Evolutionary conservation across 2,888 invertebrate species (phyloP).

Genomic region (Pheosia tremula): DNA sequence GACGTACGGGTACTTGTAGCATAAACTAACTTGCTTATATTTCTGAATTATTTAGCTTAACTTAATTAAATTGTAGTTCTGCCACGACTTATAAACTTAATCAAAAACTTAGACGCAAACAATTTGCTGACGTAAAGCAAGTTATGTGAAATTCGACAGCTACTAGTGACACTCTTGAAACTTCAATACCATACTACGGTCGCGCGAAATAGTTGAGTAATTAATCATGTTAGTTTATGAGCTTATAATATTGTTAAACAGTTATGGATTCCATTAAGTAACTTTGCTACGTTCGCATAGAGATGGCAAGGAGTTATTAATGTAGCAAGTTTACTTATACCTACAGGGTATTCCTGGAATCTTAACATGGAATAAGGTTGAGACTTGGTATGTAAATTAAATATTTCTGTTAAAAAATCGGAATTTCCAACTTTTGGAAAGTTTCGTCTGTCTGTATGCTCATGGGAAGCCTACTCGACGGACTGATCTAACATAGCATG

Average conservation of each 20-base stretch:
- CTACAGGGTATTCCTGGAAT: neutral
- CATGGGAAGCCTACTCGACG: too few species aligned
- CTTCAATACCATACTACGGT: neutral
- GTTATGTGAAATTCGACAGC: neutral
- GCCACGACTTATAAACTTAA: neutral
- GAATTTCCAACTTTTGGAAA: too few species aligned
- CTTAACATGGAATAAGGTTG: too few species aligned
- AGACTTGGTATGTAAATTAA: too few species aligned
- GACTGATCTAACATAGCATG: too few species aligned
- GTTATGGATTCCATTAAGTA: slow-evolving; percentile 15
- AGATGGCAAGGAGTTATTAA: slow-evolving; percentile 10
- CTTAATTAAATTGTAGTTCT: neutral
- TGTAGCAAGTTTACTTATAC: slow-evolving; percentile 8
- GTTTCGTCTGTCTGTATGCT: too few species aligned
- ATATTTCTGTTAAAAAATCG: too few species aligned
- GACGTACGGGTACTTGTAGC: too few species aligned
- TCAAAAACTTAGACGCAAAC: slow-evolving; percentile 5
- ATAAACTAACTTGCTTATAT: too few species aligned
- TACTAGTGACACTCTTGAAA: neutral
- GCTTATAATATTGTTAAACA: slow-evolving; percentile 20
- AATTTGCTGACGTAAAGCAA: neutral
- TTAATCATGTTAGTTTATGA: slow-evolving; percentile 17
- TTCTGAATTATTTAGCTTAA: neutral
- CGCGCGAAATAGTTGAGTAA: slow-evolving; percentile 12
- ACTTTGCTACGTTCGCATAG: slow-evolving; percentile 11